phyloP scores from a whole-genome alignment of 2,113 vertebrate genomes.

The Anas platyrhynchos region DNA sequence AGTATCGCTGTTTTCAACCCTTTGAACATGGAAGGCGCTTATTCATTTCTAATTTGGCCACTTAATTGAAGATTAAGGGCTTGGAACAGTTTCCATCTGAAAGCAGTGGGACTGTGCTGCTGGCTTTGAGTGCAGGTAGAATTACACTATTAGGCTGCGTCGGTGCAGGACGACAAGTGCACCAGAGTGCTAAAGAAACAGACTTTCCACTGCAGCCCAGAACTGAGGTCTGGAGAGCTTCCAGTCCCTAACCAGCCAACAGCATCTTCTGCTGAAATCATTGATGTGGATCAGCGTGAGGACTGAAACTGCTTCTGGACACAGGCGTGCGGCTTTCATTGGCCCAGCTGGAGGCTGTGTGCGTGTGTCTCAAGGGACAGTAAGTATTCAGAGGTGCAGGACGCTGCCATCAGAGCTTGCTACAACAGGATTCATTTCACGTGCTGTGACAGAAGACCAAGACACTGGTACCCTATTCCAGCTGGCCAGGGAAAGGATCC shows the following conservation, averaged over 20 bases:
- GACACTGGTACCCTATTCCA: background rate
- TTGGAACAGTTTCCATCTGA: background rate
- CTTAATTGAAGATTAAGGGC: conserved; percentile 29
- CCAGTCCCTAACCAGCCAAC: conserved; percentile 11
- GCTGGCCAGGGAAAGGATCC: background rate
- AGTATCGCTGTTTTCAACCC: conserved; percentile 2
- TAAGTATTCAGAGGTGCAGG: background rate
- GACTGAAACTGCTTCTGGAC: background rate
- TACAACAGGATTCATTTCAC: background rate
- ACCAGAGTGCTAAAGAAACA: background rate
- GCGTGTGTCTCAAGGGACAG: background rate
- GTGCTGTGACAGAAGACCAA: background rate
- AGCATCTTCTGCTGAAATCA: conserved; percentile 22
- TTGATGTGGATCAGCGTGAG: background rate
- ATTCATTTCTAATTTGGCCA: conserved; percentile 37
- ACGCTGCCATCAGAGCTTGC: background rate
- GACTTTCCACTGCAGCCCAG: background rate
- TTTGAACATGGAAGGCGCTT: background rate
- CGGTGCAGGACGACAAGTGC: background rate
- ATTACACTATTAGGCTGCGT: background rate
- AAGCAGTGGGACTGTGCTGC: background rate
- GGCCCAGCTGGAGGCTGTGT: background rate
- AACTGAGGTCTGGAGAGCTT: conserved; percentile 30
- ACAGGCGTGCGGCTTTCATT: background rate
- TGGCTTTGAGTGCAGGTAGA: conserved; percentile 1